Evolutionary conservation across 1,140 invertebrate genomes (phyloP), one percentile per base, ranked within the genome.

Genomic region (Drosophila mojavensis): DNA sequence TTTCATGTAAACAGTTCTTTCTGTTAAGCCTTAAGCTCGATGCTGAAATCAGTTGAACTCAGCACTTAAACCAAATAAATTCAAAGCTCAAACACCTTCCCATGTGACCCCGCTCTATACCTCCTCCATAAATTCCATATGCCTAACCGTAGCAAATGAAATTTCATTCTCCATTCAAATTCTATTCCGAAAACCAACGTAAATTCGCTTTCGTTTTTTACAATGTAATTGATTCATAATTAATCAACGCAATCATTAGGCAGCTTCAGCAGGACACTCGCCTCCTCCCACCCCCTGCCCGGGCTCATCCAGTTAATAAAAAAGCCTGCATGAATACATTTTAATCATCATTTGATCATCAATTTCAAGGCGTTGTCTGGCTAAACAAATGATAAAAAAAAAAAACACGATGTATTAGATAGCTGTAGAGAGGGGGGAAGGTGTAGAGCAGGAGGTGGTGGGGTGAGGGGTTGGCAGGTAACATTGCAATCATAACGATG

Each of bases 271-370:
- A 48, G 41, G 20, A 33, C 10, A 33, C 6, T n/a, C 20, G 20
- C 17, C 17, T 2, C 11, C 11, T 36, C 11, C 50, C 11, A 39
- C 11, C 36, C 36, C 36, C 9, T 4, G 3, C 36, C 36, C 17
- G 3, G 10, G 15, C 43, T 55, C 5, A 58, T 50, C 2, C 20
- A 24, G 20, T 24, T 24, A 24, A 30, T 5, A 78, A 82, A 82
- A 77, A 51, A 54, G n/a, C 59, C 47, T 48, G 48, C 53, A 62
- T 59, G 79, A 81, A 91, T 81, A 88, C 85, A 82, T 89, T 91
- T 85, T 89, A 85, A 91, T 91, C 89, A 91, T 84, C 72, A 73
- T 91, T 78, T 85, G 81, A 91, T 91, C 89, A 91, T 91, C 90
- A 91, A 91, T 91, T 79, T 58, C 17, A 17, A 59, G 75, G 39